A percentile compares a stretch with the other conserved stretches of the same genome.
Conservation (phyloP, 2,888 invertebrate species). For the Callinectes sapidus region DNA sequence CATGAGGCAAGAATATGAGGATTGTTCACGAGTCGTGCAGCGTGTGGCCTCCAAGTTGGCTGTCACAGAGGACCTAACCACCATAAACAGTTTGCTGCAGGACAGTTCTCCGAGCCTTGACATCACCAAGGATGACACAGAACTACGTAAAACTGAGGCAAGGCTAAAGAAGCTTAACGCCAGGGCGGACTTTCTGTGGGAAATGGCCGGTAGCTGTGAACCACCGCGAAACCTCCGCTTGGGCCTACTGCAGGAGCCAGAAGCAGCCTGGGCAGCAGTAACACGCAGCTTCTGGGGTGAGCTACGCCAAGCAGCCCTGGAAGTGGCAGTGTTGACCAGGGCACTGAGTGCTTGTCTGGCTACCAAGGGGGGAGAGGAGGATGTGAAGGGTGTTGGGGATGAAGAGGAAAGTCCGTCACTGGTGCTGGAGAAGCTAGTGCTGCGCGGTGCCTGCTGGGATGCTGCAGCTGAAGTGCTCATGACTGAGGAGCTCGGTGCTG, state of each 20-base stretch:
- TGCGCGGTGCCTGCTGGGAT: constrained; percentile 61
- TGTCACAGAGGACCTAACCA: constrained; percentile 35
- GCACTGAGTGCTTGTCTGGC: constrained; percentile 41
- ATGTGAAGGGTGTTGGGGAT: constrained; percentile 49
- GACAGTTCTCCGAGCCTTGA: constrained; percentile 35
- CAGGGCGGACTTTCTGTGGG: constrained; percentile 52
- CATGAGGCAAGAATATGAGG: constrained; percentile 55
- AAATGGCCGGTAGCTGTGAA: constrained; percentile 24
- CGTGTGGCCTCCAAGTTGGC: constrained; percentile 39
- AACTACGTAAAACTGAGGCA: constrained; percentile 33
- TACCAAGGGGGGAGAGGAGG: constrained; percentile 50
- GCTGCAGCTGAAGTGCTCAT: constrained; percentile 46
- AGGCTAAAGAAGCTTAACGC: constrained; percentile 40
- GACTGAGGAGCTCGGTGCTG: constrained; percentile 55
- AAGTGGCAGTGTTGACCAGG: constrained; percentile 59
- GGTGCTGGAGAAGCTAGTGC: constrained; percentile 55
- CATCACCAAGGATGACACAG: constrained; percentile 36
- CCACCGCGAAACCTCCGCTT: constrained; percentile 48
- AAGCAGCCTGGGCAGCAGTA: constrained; percentile 56
- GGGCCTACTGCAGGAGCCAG: constrained; percentile 58
- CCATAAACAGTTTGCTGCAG: constrained; percentile 39
- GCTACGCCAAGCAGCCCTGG: constrained; percentile 36
- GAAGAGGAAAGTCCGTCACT: constrained; percentile 58
- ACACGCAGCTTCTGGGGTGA: constrained; percentile 55
- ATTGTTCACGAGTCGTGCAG: constrained; percentile 19